These are phyloP conservation scores for Ictalurus punctatus DNA, from an alignment of 2,113 vertebrate species.

Conservation along the genomic window DNA sequence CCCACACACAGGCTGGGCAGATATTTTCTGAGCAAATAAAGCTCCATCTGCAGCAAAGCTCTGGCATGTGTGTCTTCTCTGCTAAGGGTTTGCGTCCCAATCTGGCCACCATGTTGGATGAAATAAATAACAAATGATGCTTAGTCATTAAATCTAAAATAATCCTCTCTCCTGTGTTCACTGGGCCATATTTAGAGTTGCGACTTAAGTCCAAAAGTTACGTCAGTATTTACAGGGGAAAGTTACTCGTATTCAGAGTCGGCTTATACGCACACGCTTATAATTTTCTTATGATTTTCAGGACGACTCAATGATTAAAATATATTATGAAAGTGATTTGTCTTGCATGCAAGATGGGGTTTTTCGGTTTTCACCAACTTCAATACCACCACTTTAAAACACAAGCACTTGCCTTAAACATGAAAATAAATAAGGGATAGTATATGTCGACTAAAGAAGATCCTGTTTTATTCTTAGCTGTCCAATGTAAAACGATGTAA, in stretches of 20 bases:
- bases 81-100: conserved; percentile 1
- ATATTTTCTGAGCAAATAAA: conserved; percentile 47
- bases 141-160: neutral
- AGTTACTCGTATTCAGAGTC: neutral
- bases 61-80: neutral
- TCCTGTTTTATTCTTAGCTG: too few species aligned
- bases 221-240: neutral
- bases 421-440: neutral
- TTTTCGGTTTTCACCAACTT: neutral
- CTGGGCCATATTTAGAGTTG: neutral
- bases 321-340: neutral
- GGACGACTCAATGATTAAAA: neutral
- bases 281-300: neutral
- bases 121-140: conserved; percentile 12
- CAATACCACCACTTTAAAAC: too few species aligned
- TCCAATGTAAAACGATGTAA: too few species aligned
- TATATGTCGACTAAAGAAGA: neutral
- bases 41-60: conserved; percentile 23
- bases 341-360: neutral
- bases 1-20: conserved; percentile 41
- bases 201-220: neutral
- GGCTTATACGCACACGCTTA: neutral
- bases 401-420: neutral
- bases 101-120: neutral
- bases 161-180: neutral